Evolutionary conservation across 2,113 vertebrate species (phyloP).

Genomic region (Perca fluviatilis): DNA sequence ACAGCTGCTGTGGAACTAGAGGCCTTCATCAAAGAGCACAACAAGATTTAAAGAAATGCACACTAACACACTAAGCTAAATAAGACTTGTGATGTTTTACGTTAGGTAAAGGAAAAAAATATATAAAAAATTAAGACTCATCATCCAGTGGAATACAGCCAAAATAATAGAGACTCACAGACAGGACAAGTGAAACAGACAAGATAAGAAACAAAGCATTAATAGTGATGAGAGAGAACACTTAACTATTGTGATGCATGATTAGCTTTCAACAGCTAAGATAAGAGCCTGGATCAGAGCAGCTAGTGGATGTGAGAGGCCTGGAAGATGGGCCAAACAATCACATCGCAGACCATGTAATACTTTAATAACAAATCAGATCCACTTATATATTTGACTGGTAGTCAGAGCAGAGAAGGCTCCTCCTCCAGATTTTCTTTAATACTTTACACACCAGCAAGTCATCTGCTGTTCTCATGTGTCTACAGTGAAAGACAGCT

Average conservation of each 20-base stretch:
- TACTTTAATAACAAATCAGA: background rate
- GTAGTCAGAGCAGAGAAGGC: constrained; percentile 2
- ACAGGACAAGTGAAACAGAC: too few species aligned
- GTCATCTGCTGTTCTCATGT: constrained; percentile 2
- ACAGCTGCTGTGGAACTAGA: background rate
- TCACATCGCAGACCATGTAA: background rate
- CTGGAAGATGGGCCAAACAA: background rate
- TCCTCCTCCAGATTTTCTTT: background rate
- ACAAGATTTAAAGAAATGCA: background rate
- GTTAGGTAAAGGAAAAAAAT: background rate
- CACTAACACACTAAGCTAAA: background rate
- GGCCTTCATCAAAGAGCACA: background rate
- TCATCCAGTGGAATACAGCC: background rate
- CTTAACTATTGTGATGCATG: background rate
- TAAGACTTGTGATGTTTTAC: background rate
- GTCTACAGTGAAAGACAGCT: background rate
- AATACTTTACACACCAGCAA: background rate
- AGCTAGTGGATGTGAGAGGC: background rate
- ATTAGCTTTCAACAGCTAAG: background rate
- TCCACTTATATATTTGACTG: background rate
- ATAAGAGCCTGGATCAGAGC: background rate
- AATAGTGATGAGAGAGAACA: background rate
- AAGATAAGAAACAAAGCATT: background rate
- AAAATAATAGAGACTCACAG: background rate
- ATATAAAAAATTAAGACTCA: background rate